Base-by-base conservation (phyloP, 2,797 vertebrate genomes). In the Heterohyrax brucei region DNA sequence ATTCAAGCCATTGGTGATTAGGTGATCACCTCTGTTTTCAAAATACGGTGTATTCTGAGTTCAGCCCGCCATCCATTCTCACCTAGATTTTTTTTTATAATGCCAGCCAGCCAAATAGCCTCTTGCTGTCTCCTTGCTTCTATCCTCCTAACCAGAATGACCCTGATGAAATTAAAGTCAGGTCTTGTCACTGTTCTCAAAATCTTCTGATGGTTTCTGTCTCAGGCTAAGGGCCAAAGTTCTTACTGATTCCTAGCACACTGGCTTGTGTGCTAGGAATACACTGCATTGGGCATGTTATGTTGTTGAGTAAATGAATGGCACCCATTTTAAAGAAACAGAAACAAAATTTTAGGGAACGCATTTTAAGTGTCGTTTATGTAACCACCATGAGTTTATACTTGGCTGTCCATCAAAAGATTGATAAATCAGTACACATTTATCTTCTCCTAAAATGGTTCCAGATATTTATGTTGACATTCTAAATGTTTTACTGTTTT, bases 401-500 rank as follows among this genome's bases (percentile, higher is more conserved):
- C 72, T 91, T 95, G 79, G 59, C 79, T 82, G 9, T n/a, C 53
- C 39, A 62, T 94, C 76, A 91, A 18, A 94, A 93, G 76, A 88
- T 46, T 30, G 72, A 86, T 79, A 91, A 79, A 30, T 86, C 59
- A 73, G 81, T 70, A 50, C 28, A 84, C 44, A 28, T 80, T 92
- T 91, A 46, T 91, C 28, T 64, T 91, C 78, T 76, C 21, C 79
- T 94, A 85, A 95, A 91, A 79, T 91, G 48, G 86, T 92, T 94
- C 76, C 79, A 92, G 75, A 26, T 95, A 79, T 89, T 95, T 95
- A 48, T 94, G n/a, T 93, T 92, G 66, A 77, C 53, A 77, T 76
- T 95, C 28, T 93, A 87, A 89, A 79, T 75, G 33, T 84, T 84
- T 94, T 84, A 72, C 87, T 56, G 73, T 50, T 72, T 91, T 91